Evolutionary conservation across 2,113 vertebrate genomes (phyloP), one percentile per base, ranked within the genome.

Genomic region (Microcebus tavaratra): DNA sequence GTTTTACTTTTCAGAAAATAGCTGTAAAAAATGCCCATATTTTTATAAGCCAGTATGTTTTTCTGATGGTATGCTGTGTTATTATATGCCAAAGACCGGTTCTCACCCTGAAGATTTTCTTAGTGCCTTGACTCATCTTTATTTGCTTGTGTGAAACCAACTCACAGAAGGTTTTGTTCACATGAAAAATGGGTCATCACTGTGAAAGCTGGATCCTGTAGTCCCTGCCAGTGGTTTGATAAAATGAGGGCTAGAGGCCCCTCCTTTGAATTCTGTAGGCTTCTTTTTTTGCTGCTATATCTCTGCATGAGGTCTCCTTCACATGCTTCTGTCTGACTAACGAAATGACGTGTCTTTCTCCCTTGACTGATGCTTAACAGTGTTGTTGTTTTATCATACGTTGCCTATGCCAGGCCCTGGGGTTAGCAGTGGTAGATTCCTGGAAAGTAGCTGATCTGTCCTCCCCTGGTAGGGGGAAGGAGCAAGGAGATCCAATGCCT

Each of bases 401-500:
- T 59, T 86, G 59, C 91, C 48, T 20, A 4, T 80, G 61, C 39
- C 5, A 39, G 80, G 36, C 73, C n/a, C 36, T 80, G 55, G 75
- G 23, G 13, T 83, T 42, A 73, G 29, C 39, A 91, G 67, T 72
- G 55, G 48, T 36, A 78, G 39, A 90, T 85, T 93, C 42, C 48
- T 90, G 53, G 88, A 88, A 95, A 68, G 55, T 79, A 67, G 78
- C 78, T 29, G 23, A 87, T 57, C 72, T 83, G 59, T 79, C 34
- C 53, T 82, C 34, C 57, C n/a, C 53, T n/a, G 13, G 7, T 50
- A 45, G 57, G 42, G 48, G 18, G 65, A 53, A 79, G 10, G 82
- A 63, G 31, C 85, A 63, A 5, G 81, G 87, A 90, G 83, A 91
- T 96, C 88, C 96, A 92, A 61, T 83, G 67, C 18, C 39, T 97